Evolutionary conservation across 1,140 invertebrate genomes (phyloP).

Genomic region (Coelopa frigida): DNA sequence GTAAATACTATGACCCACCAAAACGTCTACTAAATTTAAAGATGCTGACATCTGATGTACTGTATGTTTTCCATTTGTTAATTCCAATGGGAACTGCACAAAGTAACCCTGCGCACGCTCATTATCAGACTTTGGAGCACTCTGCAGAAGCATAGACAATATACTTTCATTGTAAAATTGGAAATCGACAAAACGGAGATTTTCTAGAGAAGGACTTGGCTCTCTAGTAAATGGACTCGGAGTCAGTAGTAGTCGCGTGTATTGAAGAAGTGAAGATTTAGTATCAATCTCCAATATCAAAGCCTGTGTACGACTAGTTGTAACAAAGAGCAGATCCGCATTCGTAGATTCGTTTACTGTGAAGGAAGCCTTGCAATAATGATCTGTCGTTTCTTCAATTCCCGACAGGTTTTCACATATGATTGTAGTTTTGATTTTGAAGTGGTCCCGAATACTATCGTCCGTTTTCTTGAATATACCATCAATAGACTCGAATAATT

Average conservation of each 20-base stretch:
- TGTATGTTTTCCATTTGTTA: constrained; percentile 42
- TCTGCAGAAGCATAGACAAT: constrained; percentile 66
- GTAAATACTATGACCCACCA: constrained; percentile 47
- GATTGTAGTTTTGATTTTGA: constrained; percentile 48
- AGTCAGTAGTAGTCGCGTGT: constrained; percentile 28
- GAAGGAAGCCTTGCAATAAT: constrained; percentile 41
- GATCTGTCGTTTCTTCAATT: constrained; percentile 26
- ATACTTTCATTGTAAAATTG: constrained; percentile 77
- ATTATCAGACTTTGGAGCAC: constrained; percentile 37
- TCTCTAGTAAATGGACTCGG: constrained; percentile 36
- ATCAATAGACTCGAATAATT: constrained; percentile 59
- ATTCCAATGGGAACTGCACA: constrained; percentile 58
- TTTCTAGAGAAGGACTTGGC: constrained; percentile 25
- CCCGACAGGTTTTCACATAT: constrained; percentile 44
- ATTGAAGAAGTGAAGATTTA: constrained; percentile 19
- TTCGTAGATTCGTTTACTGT: constrained; percentile 22
- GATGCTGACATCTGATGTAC: constrained; percentile 36
- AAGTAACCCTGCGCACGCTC: constrained; percentile 53
- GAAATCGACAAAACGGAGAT: constrained; percentile 35
- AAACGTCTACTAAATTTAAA: constrained; percentile 48
- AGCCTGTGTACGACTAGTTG: constrained; percentile 26
- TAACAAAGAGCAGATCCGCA: constrained; percentile 30
- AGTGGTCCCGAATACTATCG: constrained; percentile 55
- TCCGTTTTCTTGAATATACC: constrained; percentile 65
- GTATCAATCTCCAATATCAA: constrained; percentile 33